Percentiles rank a stretch among this genome's conserved stretches.
These are phyloP conservation scores for Naso thynnoides DNA, from an alignment of 2,797 vertebrate species.

Conservation along the genomic window DNA sequence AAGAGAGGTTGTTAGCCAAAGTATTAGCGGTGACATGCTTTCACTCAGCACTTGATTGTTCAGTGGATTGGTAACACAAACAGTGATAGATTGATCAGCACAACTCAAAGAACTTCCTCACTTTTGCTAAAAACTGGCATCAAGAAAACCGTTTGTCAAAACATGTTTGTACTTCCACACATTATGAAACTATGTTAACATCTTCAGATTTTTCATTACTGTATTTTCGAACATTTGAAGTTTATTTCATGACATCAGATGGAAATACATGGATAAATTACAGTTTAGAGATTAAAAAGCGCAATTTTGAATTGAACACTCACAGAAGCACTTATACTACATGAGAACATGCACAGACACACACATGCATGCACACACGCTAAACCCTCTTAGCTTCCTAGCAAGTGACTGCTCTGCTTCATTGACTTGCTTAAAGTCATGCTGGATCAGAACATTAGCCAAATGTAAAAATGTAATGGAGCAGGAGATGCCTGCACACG, in stretches of 20 bases:
- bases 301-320: not conserved
- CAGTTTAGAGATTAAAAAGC: not conserved
- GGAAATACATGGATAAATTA: not conserved
- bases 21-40: conserved; percentile 2
- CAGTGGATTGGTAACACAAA: conserved; percentile 2
- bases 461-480: conserved; percentile 69
- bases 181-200: not conserved
- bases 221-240: not conserved
- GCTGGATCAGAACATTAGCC: conserved; percentile 57
- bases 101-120: not conserved
- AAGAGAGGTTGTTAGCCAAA: conserved; percentile 17
- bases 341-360: not conserved
- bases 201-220: not conserved
- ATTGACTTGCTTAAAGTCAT: conserved; percentile 34
- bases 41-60: conserved; percentile 18
- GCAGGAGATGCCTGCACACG: conserved; percentile 27
- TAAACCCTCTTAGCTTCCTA: not conserved
- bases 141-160: not conserved
- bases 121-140: not conserved
- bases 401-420: conserved; percentile 48
- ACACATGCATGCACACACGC: not conserved
- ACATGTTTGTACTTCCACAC: not conserved
- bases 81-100: not conserved
- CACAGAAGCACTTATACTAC: not conserved
- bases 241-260: not conserved